These are phyloP conservation scores for Cavia porcellus DNA, from an alignment of 2,113 vertebrate species.

Conservation along the genomic window DNA sequence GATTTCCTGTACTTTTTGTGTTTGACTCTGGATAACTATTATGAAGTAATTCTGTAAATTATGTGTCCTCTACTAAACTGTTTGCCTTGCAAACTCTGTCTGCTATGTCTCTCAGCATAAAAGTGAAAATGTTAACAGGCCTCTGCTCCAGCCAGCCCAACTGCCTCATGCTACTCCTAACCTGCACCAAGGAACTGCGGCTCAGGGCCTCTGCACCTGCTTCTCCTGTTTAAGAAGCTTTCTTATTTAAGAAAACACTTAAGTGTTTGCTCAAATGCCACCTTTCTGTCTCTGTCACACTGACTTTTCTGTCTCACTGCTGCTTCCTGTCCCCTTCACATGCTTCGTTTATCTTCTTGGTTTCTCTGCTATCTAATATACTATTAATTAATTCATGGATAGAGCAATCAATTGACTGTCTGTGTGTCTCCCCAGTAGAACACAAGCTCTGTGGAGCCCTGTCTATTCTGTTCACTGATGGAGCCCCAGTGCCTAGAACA, in stretches of 20 bases:
- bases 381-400: neutral
- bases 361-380: neutral
- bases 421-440: neutral
- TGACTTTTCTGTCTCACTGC: neutral
- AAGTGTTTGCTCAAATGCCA: neutral
- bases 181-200: neutral
- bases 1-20: too few relatives aligned
- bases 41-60: too few relatives aligned
- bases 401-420: neutral
- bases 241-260: neutral
- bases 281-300: neutral
- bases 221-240: neutral
- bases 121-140: neutral
- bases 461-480: neutral
- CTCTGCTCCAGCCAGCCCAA: neutral
- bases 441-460: neutral
- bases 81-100: too few relatives aligned
- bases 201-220: neutral
- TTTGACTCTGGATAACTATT: too few relatives aligned
- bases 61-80: too few relatives aligned
- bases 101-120: neutral
- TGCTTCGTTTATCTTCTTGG: neutral
- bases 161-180: neutral
- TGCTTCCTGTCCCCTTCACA: neutral
- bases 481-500: neutral